Percentiles rank a stretch among this genome's conserved stretches.
These are phyloP conservation scores for Drosophila suzukii DNA, from an alignment of 1,140 invertebrate species.

Conservation along the genomic window DNA sequence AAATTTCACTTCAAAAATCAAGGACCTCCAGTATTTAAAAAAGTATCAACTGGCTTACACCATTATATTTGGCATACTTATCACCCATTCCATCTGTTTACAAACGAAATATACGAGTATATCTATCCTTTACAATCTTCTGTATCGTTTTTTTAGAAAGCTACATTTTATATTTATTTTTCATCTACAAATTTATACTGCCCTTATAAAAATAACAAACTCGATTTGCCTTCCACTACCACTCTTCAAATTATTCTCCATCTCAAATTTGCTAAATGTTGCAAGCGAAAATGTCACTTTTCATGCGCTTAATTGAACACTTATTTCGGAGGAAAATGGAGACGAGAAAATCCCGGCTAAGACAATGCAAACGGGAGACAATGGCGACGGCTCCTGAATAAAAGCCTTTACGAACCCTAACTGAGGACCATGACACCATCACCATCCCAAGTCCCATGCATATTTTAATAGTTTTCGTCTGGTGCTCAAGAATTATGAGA, in stretches of 20 bases:
- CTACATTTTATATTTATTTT: not conserved
- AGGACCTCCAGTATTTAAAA: too few relatives aligned
- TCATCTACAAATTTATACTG: not conserved
- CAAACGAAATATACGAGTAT: too few relatives aligned
- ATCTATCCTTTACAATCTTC: not conserved
- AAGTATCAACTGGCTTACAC: too few relatives aligned
- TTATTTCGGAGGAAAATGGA: constrained; percentile 35
- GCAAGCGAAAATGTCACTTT: constrained; percentile 51
- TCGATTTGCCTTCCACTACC: not conserved
- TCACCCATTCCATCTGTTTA: too few relatives aligned
- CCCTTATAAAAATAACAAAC: not conserved
- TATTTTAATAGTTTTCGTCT: constrained; percentile 66
- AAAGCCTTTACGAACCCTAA: constrained; percentile 7
- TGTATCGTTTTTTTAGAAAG: too few relatives aligned
- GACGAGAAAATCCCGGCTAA: constrained; percentile 12
- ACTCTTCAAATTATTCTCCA: constrained; percentile 3
- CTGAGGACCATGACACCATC: constrained; percentile 1
- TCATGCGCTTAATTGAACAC: constrained; percentile 60
- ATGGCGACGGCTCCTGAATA: not conserved
- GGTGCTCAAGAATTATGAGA: constrained; percentile 35
- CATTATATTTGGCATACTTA: too few relatives aligned
- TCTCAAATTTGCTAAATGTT: constrained; percentile 61
- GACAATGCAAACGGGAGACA: constrained; percentile 20
- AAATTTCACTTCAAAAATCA: not conserved
- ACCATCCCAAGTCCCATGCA: constrained; percentile 23